Conservation (phyloP, 1,140 invertebrate species). For the Pseudomyrmex pallidus region DNA sequence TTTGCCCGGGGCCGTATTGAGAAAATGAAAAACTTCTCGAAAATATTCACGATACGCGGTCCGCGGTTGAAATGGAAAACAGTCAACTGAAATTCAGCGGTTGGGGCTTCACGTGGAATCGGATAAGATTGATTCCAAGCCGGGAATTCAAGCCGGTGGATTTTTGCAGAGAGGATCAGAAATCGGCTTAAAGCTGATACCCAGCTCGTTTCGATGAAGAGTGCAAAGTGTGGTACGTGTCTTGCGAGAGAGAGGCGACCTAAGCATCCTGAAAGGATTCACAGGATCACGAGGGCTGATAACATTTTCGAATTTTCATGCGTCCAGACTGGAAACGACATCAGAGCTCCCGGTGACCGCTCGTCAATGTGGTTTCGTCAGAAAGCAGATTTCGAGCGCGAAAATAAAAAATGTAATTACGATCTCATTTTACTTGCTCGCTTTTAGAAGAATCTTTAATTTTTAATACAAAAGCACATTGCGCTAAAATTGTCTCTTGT, state of each 20-base stretch:
- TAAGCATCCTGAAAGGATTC: conserved; percentile 71
- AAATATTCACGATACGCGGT: conserved; percentile 45
- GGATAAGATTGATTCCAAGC: conserved; percentile 67
- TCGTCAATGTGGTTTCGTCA: not conserved
- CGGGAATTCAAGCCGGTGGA: conserved; percentile 46
- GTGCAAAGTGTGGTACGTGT: conserved; percentile 70
- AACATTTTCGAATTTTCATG: conserved; percentile 64
- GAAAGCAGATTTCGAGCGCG: not conserved
- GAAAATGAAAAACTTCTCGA: conserved; percentile 54
- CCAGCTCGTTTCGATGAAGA: conserved; percentile 67
- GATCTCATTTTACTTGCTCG: not conserved
- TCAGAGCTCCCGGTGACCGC: not conserved
- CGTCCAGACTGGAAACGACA: not conserved
- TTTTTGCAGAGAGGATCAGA: conserved; percentile 61
- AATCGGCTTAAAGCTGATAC: conserved; percentile 72
- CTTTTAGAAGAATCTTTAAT: not conserved
- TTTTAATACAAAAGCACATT: not conserved
- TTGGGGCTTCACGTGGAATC: conserved; percentile 61
- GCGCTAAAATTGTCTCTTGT: not conserved
- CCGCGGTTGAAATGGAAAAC: conserved; percentile 42
- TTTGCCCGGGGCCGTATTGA: conserved; percentile 2
- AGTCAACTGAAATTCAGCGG: conserved; percentile 56
- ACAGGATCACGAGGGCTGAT: conserved; percentile 55
- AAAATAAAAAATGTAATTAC: not conserved
- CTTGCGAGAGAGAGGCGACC: conserved; percentile 38